These are phyloP conservation scores for Chaetodon auriga DNA, from an alignment of 2,113 vertebrate species.

Conservation along the genomic window DNA sequence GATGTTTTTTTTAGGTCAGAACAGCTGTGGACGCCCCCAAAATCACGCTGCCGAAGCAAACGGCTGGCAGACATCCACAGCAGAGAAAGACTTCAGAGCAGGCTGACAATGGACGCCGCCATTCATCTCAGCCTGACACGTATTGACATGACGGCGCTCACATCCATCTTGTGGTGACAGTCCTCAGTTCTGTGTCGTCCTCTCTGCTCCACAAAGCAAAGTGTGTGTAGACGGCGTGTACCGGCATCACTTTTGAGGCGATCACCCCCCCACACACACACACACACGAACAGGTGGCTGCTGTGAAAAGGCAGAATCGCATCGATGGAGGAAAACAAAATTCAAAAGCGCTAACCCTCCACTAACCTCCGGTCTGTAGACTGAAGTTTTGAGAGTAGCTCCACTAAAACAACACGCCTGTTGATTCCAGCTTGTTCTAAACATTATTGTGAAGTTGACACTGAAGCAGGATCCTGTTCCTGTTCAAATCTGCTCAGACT, in stretches of 20 bases:
- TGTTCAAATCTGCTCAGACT: no score
- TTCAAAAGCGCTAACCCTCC: no score
- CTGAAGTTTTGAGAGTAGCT: not conserved
- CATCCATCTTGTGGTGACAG: conserved; percentile 44
- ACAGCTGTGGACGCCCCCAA: not conserved
- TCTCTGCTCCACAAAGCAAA: not conserved
- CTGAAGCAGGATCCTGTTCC: not conserved
- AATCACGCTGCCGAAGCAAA: not conserved
- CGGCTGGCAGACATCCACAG: no score
- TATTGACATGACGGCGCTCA: conserved; percentile 31
- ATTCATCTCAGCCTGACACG: conserved; percentile 51
- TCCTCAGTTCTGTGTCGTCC: not conserved
- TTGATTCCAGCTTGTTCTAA: not conserved
- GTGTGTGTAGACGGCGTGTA: not conserved
- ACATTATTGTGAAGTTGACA: not conserved
- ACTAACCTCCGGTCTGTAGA: no score
- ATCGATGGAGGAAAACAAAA: no score
- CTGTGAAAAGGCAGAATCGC: no score
- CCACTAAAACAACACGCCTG: not conserved
- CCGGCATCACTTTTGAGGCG: not conserved
- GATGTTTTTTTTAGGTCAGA: not conserved
- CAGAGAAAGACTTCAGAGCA: not conserved
- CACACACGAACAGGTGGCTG: no score
- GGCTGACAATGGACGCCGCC: not conserved
- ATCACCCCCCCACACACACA: no score